Percentiles rank a stretch among this genome's conserved stretches.
Evolutionary conservation across 2,888 invertebrate species (phyloP).

Genomic region (Caradrina clavipalpis): DNA sequence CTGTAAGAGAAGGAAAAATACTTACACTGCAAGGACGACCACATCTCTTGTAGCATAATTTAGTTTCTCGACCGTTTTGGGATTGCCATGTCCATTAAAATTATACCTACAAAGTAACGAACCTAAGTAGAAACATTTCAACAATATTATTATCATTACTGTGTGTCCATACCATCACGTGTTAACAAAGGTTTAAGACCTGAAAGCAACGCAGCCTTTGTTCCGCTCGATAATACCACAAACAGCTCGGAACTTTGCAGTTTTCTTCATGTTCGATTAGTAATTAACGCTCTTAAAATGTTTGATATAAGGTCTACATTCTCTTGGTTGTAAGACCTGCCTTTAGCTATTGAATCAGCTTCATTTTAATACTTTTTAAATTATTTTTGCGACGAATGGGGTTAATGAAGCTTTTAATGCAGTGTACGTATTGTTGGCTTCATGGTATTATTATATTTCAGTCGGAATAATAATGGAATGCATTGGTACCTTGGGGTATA

Average conservation of each 20-base stretch:
- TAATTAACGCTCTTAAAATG: not conserved
- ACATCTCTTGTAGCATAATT: too few species aligned
- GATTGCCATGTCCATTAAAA: too few species aligned
- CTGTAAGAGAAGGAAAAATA: too few species aligned
- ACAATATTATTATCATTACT: too few species aligned
- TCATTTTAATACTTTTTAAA: conserved; percentile 14
- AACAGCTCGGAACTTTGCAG: conserved; percentile 2
- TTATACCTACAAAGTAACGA: too few species aligned
- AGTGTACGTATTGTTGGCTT: not conserved
- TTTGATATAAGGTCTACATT: conserved; percentile 9
- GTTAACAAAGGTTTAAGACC: conserved; percentile 1
- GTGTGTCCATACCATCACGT: too few species aligned
- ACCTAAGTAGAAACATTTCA: too few species aligned
- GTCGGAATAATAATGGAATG: not conserved
- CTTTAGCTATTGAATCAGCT: conserved; percentile 16
- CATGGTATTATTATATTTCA: not conserved
- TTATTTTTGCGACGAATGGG: conserved; percentile 8
- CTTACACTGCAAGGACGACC: too few species aligned
- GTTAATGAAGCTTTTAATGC: conserved; percentile 18
- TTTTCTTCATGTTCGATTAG: not conserved
- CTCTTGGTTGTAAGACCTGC: not conserved
- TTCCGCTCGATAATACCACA: conserved; percentile 13
- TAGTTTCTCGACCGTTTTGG: too few species aligned
- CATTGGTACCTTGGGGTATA: too few species aligned
- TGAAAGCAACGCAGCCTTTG: conserved; percentile 5